Base-by-base conservation (phyloP, 2,113 vertebrate genomes). In the Esox niger region DNA sequence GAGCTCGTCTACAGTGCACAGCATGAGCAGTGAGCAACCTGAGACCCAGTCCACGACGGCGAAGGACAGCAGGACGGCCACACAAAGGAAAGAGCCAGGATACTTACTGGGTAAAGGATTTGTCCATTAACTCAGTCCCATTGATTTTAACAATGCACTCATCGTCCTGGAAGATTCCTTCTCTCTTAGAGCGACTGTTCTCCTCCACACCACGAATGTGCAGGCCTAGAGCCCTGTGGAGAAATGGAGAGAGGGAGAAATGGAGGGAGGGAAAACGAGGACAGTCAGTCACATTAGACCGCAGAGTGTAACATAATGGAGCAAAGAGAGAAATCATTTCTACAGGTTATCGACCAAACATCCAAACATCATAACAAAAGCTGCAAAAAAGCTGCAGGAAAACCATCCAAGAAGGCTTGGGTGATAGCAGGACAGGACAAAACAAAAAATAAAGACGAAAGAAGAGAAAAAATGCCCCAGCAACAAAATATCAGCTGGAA, bases 61-160 rank as follows among this genome's bases (percentile, higher is more conserved):
- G n/a, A n/a, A n/a, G n/a, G n/a, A 35, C 33, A 35, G 7, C 4
- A 35, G 2, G 33, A 10, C 7, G 9, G 0, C 0, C 33, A 35
- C 33, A 35, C 35, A 38, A 15, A 15, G 35, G 35, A 38, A 15
- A 38, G n/a, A 21, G 49, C 20, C 0, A 2, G 15, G 29, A 2
- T 3, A 91, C 97, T 95, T 86, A 98, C 95, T 96, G 95, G 87
- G 92, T 90, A 83, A 98, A 98, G 0, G 95, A 94, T 91, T 94
- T 96, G 88, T 98, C 95, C 83, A 90, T 84, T 62, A 99, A 94
- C 74, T 96, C 91, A 11, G 90, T 89, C 6, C 87, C 90, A 86
- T 97, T 98, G 86, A 99, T 99, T 89, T 88, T 94, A 60, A 98
- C 91, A 62, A 98, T 98, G 81, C 97, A 97, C 73, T 98, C 95